A percentile compares a stretch with the other conserved stretches of the same genome.
phyloP scores from a whole-genome alignment of 2,888 invertebrate species.

The Theristus sp. region DNA sequence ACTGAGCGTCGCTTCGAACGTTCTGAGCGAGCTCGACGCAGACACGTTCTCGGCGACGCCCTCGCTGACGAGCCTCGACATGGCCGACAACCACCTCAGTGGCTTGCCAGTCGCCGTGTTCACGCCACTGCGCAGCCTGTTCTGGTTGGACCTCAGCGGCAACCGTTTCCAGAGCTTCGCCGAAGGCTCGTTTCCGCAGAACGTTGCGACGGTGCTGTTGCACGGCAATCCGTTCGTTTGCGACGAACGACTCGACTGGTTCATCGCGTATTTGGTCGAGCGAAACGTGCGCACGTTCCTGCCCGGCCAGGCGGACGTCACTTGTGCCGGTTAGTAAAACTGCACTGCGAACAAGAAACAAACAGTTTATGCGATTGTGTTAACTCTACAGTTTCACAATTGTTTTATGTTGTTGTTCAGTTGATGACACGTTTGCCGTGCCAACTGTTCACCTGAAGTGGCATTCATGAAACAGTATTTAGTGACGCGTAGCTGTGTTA shows the following conservation, averaged over 20 bases:
- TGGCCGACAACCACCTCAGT: background rate
- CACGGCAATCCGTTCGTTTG: slow-evolving; percentile 18
- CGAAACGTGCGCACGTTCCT: slow-evolving; percentile 23
- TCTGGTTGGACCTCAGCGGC: background rate
- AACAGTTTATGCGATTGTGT: no score
- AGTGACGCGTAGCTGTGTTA: no score
- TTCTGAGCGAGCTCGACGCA: background rate
- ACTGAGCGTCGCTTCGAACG: background rate
- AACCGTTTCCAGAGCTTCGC: background rate
- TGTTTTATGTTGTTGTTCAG: no score
- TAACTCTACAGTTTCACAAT: no score
- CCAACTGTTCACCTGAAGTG: background rate
- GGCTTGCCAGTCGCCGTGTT: background rate
- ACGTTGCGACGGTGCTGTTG: background rate
- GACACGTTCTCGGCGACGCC: background rate
- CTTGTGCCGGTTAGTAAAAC: slow-evolving; percentile 11
- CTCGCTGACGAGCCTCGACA: background rate
- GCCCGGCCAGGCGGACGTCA: slow-evolving; percentile 21
- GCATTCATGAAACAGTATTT: background rate
- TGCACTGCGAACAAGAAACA: background rate
- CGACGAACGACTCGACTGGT: slow-evolving; percentile 20
- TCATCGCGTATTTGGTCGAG: slow-evolving; percentile 16
- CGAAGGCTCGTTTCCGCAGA: background rate
- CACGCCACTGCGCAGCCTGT: background rate
- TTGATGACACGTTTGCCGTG: background rate